Base-by-base conservation (phyloP, 2,113 vertebrate genomes). In the Saccopteryx leptura region DNA sequence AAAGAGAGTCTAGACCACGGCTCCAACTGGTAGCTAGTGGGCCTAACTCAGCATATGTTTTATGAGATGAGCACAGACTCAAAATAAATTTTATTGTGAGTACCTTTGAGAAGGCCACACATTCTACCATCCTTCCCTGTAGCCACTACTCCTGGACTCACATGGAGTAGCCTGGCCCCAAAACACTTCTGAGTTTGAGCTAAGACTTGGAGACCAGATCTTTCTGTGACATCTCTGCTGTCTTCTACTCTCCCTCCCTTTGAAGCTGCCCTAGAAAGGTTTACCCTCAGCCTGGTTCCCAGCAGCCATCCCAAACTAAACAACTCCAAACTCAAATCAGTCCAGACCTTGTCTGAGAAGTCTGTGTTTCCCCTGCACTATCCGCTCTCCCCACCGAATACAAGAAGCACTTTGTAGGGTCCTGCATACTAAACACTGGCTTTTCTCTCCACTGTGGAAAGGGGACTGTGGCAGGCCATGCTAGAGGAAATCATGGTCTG, bases 301-400 rank as follows among this genome's bases (percentile, higher is more conserved):
- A 94, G 66, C 12, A 58, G 26, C 60, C 48, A 72, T 68, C 46
- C 81, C 90, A 93, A 66, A 93, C 8, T 31, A 88, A 95, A 91
- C 58, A 54, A 68, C 5, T 8, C 39, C 46, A 58, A 85, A 68
- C 17, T 69, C n/a, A 80, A 65, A 95, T 54, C 23, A 31, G 60
- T 65, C 17, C 23, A 31, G 79, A 26, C 14, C 61, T 90, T 72
- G 71, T 71, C 60, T 79, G 26, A 75, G 46, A 97, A 83, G 15
- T 11, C 46, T 58, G 28, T 13, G 13, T 24, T 92, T 91, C 21
- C 4, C 10, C 2, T 76, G 60, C 5, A 72, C 79, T 86, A 39
- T 39, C 39, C 39, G 81, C 63, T 19, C 18, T 28, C 13, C 72
- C 24, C 58, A 83, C 31, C 24, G 54, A 65, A 66, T 26, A 89